Percentiles rank a stretch among this genome's conserved stretches.
phyloP scores from a whole-genome alignment of 2,113 vertebrate genomes.

The Sinocyclocheilus maitianheensis region DNA sequence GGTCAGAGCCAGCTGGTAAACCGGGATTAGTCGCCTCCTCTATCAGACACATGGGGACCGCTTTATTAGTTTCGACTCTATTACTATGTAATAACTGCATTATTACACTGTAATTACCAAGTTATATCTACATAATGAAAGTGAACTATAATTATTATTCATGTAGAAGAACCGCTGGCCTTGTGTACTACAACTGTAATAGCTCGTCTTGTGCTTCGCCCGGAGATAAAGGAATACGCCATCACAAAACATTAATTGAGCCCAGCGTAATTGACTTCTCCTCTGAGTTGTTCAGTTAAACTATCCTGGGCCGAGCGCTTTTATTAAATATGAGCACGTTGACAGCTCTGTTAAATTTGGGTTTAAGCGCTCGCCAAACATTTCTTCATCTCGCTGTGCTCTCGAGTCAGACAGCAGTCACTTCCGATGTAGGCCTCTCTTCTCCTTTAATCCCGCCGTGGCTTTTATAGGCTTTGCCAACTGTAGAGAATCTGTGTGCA shows the following conservation, averaged over 20 bases:
- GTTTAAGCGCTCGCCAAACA: constrained; percentile 5
- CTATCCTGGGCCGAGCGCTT: neutral
- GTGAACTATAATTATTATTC: neutral
- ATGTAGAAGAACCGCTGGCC: neutral
- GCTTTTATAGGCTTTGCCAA: constrained; percentile 45
- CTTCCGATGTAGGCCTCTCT: constrained; percentile 32
- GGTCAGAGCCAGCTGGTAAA: constrained; percentile 48
- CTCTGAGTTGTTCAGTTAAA: neutral
- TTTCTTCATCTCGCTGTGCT: constrained; percentile 22
- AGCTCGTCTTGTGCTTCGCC: neutral
- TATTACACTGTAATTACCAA: constrained; percentile 12
- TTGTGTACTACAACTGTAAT: neutral
- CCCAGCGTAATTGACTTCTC: constrained; percentile 10
- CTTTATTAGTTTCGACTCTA: constrained; percentile 27
- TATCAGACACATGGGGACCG: constrained; percentile 24
- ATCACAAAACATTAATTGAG: constrained; percentile 21
- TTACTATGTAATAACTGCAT: neutral
- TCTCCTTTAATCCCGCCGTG: constrained; percentile 38
- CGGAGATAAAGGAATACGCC: neutral
- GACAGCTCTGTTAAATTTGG: constrained; percentile 28
- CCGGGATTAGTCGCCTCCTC: constrained; percentile 46
- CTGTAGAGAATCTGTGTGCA: constrained; percentile 40
- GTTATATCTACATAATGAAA: neutral
- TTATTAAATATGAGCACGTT: constrained; percentile 10
- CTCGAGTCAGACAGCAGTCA: constrained; percentile 20